Conservation (phyloP, 2,888 invertebrate species). For the Drosophila prostipennis region DNA sequence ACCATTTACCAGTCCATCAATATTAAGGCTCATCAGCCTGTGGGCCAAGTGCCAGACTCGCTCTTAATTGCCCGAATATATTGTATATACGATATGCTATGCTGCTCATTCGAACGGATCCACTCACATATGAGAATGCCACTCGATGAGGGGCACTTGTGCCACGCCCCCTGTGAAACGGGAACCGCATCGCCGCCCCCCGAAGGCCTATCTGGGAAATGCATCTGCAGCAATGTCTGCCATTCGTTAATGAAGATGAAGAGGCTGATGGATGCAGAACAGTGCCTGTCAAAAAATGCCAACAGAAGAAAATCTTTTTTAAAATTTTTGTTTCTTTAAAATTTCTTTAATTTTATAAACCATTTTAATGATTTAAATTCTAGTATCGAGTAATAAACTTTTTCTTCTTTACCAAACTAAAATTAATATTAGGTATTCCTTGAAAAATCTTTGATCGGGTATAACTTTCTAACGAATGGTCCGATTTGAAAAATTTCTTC, state of each 20-base stretch:
- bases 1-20: conserved; percentile 5
- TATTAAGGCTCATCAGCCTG: conserved; percentile 2
- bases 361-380: too few species aligned
- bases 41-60: conserved; percentile 1
- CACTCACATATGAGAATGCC: conserved; percentile 14
- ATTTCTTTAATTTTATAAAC: too few species aligned
- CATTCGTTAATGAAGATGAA: conserved; percentile 7
- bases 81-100: too few species aligned
- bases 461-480: too few species aligned
- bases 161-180: not conserved
- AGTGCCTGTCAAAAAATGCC: not conserved
- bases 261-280: not conserved
- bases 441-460: too few species aligned
- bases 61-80: conserved; percentile 24
- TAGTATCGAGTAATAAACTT: too few species aligned
- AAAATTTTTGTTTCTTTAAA: too few species aligned
- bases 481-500: too few species aligned
- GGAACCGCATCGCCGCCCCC: not conserved
- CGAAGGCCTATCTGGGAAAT: conserved; percentile 29
- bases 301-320: not conserved
- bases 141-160: conserved; percentile 24
- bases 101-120: conserved; percentile 24
- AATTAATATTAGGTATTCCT: too few species aligned
- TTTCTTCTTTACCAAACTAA: too few species aligned
- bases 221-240: conserved; percentile 28